phyloP scores from a whole-genome alignment of 2,113 vertebrate genomes.

The Cottus gobio region DNA sequence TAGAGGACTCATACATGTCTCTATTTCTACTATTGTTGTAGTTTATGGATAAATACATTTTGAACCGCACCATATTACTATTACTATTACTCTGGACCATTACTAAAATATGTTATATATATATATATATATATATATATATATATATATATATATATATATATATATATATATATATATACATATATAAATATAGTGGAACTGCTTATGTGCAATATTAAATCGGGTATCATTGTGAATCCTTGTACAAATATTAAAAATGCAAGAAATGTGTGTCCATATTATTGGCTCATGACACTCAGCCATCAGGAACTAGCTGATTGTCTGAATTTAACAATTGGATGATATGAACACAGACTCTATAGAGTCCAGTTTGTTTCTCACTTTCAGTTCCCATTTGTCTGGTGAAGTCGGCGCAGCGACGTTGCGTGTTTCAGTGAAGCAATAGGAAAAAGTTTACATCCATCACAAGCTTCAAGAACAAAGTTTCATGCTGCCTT shows the following conservation, averaged over 20 bases:
- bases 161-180: background rate
- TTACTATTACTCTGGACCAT: background rate
- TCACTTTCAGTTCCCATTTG: constrained; percentile 77
- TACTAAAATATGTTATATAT: background rate
- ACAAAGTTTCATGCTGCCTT: constrained; percentile 55
- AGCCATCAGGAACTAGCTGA: constrained; percentile 59
- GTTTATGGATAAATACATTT: background rate
- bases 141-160: background rate
- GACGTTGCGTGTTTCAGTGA: constrained; percentile 50
- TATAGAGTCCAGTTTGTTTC: constrained; percentile 49
- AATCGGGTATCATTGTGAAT: background rate
- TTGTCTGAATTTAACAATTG: constrained; percentile 44
- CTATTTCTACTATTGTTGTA: background rate
- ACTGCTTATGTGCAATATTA: background rate
- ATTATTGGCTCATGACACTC: constrained; percentile 1
- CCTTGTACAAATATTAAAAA: background rate
- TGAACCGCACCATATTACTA: background rate
- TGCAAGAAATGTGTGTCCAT: constrained; percentile 1
- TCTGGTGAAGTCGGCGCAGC: constrained; percentile 48
- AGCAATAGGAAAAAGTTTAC: constrained; percentile 57
- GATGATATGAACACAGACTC: constrained; percentile 39
- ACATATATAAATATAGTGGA: background rate
- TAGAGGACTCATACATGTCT: background rate
- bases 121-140: background rate
- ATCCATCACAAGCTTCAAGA: constrained; percentile 41